A percentile compares a stretch with the other conserved stretches of the same genome.
These are phyloP conservation scores for Onychomys torridus DNA, from an alignment of 2,797 vertebrate species.

Conservation along the genomic window DNA sequence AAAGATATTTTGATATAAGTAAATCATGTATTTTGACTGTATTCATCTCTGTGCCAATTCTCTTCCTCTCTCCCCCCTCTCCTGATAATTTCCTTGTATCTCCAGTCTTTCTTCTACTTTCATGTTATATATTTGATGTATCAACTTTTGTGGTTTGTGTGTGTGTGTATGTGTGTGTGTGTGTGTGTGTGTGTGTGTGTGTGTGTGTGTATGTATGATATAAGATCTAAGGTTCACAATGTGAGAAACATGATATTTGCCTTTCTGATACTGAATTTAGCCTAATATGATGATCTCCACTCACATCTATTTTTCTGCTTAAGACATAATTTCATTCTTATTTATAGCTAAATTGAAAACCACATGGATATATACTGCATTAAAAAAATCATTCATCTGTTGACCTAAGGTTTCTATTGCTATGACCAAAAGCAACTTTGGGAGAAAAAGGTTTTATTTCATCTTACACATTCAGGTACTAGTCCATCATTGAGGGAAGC, in stretches of 20 bases:
- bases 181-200: neutral
- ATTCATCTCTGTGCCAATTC: neutral
- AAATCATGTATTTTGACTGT: neutral
- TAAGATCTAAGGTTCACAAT: neutral
- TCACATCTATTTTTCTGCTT: neutral
- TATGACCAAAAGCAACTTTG: neutral
- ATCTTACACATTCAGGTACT: neutral
- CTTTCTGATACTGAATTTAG: neutral
- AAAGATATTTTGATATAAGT: neutral
- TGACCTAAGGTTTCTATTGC: neutral
- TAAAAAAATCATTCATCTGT: neutral
- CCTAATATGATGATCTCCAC: neutral
- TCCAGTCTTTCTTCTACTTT: neutral
- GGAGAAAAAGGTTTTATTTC: neutral
- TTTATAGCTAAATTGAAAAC: neutral
- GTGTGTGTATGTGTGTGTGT: neutral
- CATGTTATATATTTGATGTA: neutral
- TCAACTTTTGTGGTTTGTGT: neutral
- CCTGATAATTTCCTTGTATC: neutral
- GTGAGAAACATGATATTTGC: neutral
- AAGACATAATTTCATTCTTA: neutral
- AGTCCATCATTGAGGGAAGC: neutral
- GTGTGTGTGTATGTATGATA: neutral
- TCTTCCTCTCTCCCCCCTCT: neutral
- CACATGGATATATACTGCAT: neutral